Base-by-base conservation (phyloP, 2,888 invertebrate species). In the Galerucella nymphaeae region DNA sequence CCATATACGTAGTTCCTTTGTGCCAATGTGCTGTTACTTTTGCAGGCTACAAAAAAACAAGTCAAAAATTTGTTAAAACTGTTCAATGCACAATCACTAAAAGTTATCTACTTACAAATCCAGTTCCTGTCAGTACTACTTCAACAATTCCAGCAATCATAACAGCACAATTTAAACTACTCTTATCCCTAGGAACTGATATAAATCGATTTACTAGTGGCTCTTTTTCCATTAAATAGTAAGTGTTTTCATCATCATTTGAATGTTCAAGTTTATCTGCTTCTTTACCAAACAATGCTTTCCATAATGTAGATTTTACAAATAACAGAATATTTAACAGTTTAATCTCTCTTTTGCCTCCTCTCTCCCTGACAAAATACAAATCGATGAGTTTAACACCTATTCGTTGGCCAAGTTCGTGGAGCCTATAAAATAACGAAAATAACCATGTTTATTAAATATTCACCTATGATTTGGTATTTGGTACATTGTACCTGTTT, bases 21-120 rank as follows among this genome's bases (percentile, higher is more conserved):
- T 99, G 99, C 98, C 98, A 99, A 86, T 99, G 98, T 0, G 98
- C 98, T 0, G 98, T 95, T 9, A 99, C 99, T 88, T 98, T 98
- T 57, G 97, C 97, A 3, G 98, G 94, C 98, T 99, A 88, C 42
- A 38, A 13, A 63, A 58, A 14, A 14, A 18, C 6, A 0, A 30
- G 8, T 55, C 18, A 0, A 55, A 55, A 18, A 11, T 30, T 30
- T 42, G 42, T 42, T 11, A n/a, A n/a, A n/a, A n/a, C n/a, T n/a
- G n/a, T n/a, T n/a, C n/a, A n/a, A n/a, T 42, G 11, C 2, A 13
- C 3, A 42, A 11, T 42, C 11, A 13, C 42, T 23, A 14, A 30
- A 30, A 30, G 16, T 30, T 30, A 23, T 42, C 20, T 30, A 92
- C 97, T 93, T 91, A 98, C 98, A 91, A 99, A 99, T 84, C 98